phyloP scores from a whole-genome alignment of 2,113 vertebrate genomes.

The Anoplopoma fimbria region DNA sequence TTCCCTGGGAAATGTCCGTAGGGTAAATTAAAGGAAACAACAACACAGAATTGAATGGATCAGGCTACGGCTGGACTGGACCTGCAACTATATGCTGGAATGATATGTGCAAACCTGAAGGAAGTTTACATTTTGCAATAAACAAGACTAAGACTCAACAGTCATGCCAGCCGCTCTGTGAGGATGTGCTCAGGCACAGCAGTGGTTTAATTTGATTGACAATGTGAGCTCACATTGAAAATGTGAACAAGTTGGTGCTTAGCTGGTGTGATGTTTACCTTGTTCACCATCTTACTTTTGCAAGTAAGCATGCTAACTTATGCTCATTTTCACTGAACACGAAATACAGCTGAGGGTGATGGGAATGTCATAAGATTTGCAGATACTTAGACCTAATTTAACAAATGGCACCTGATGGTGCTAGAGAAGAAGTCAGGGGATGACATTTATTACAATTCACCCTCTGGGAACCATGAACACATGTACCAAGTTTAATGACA shows the following conservation, averaged over 20 bases:
- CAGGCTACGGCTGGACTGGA: constrained; percentile 1
- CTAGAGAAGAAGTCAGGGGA: background rate
- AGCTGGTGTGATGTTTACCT: background rate
- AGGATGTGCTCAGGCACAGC: background rate
- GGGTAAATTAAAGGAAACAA: constrained; percentile 56
- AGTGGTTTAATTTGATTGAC: background rate
- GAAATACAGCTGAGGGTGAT: background rate
- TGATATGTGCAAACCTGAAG: background rate
- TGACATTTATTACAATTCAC: background rate
- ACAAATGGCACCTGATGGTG: background rate
- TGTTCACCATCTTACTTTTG: background rate
- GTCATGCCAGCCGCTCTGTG: background rate
- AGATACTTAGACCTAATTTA: background rate
- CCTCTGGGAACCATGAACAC: background rate
- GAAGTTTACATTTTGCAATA: constrained; percentile 7
- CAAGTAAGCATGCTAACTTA: background rate
- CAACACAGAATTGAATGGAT: constrained; percentile 48
- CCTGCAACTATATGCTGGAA: constrained; percentile 7
- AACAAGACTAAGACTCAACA: background rate
- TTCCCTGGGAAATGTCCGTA: constrained; percentile 71
- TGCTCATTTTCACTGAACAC: no score
- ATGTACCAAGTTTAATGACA: background rate
- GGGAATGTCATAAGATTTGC: background rate
- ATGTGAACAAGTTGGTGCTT: background rate
- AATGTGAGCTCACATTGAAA: background rate